A percentile compares a stretch with the other conserved stretches of the same genome.
These are phyloP conservation scores for Melanotaenia nigrans DNA, from an alignment of 2,797 vertebrate species.

Conservation along the genomic window DNA sequence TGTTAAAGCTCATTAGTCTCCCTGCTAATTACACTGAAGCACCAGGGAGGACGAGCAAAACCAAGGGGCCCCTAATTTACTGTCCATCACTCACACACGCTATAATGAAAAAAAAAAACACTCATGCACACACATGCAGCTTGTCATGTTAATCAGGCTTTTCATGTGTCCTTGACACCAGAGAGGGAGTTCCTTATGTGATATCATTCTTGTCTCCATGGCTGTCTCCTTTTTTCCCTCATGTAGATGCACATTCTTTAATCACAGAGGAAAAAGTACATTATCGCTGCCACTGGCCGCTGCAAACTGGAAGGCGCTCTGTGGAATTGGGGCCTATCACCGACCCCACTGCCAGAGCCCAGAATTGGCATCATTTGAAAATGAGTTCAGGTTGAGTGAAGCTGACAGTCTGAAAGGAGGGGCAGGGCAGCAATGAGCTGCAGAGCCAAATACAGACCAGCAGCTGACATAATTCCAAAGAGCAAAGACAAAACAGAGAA, in stretches of 20 bases:
- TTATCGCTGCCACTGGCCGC: conserved; percentile 33
- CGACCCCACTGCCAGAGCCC: conserved; percentile 1
- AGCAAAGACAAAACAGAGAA: conserved; percentile 7
- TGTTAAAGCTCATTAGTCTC: conserved; percentile 65
- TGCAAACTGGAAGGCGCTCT: conserved; percentile 16
- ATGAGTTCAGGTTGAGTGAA: conserved; percentile 64
- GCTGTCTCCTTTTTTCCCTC: conserved; percentile 15
- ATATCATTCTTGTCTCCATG: conserved; percentile 26
- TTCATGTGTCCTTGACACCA: conserved; percentile 45
- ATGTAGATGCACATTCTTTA: conserved; percentile 18
- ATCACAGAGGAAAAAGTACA: conserved; percentile 41
- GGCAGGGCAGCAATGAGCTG: conserved; percentile 23
- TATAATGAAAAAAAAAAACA: conserved; percentile 27
- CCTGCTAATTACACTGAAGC: conserved; percentile 68
- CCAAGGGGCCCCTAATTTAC: conserved; percentile 42
- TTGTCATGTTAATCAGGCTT: conserved; percentile 61
- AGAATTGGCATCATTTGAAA: conserved; percentile 40
- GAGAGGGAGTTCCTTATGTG: conserved; percentile 15
- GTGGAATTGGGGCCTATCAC: conserved; percentile 34
- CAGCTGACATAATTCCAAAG: conserved; percentile 31
- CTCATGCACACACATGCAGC: conserved; percentile 32
- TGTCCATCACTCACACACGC: conserved; percentile 46
- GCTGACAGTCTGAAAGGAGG: conserved; percentile 42
- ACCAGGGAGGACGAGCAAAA: conserved; percentile 50
- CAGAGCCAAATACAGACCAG: conserved; percentile 51